Percentiles rank a stretch among this genome's conserved stretches.
These are phyloP conservation scores for Ptycholaimellus sp. DNA, from an alignment of 2,888 invertebrate species.

Conservation along the genomic window DNA sequence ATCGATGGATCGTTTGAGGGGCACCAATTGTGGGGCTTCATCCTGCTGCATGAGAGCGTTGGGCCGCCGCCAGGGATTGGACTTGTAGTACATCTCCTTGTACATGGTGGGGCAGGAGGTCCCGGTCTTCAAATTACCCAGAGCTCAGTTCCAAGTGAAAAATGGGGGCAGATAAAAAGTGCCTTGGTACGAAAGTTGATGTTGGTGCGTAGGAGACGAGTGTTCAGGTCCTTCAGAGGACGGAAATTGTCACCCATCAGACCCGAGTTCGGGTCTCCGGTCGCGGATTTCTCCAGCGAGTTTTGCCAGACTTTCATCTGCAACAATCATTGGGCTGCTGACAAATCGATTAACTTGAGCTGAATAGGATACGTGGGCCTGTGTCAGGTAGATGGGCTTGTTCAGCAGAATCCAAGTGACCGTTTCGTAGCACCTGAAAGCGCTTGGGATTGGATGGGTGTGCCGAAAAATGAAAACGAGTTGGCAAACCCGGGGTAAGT, in stretches of 20 bases:
- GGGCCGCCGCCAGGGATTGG: slow-evolving; percentile 16
- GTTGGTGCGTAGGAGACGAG: slow-evolving; percentile 78
- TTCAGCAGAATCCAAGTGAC: slow-evolving; percentile 94
- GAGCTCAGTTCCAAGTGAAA: too few relatives aligned
- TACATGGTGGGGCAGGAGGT: slow-evolving; percentile 14
- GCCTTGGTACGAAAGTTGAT: slow-evolving; percentile 47
- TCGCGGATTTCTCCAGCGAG: slow-evolving; percentile 16
- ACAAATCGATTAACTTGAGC: slow-evolving; percentile 1
- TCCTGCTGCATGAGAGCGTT: too few relatives aligned
- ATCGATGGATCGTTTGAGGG: too few relatives aligned
- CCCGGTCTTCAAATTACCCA: not conserved
- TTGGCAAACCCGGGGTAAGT: too few relatives aligned
- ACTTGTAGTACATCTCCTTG: slow-evolving; percentile 19
- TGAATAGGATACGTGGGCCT: slow-evolving; percentile 51
- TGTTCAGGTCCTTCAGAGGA: slow-evolving; percentile 70
- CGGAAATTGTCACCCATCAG: slow-evolving; percentile 70
- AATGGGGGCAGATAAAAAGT: too few relatives aligned
- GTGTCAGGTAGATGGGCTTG: slow-evolving; percentile 85
- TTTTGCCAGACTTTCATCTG: not conserved
- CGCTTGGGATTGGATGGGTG: too few relatives aligned
- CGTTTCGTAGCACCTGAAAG: slow-evolving; percentile 99
- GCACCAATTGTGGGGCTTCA: too few relatives aligned
- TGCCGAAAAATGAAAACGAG: too few relatives aligned
- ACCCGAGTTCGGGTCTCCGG: slow-evolving; percentile 13
- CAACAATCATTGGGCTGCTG: not conserved